Evolutionary conservation across 2,113 vertebrate species (phyloP).

Genomic region (Nothoprocta perdicaria): DNA sequence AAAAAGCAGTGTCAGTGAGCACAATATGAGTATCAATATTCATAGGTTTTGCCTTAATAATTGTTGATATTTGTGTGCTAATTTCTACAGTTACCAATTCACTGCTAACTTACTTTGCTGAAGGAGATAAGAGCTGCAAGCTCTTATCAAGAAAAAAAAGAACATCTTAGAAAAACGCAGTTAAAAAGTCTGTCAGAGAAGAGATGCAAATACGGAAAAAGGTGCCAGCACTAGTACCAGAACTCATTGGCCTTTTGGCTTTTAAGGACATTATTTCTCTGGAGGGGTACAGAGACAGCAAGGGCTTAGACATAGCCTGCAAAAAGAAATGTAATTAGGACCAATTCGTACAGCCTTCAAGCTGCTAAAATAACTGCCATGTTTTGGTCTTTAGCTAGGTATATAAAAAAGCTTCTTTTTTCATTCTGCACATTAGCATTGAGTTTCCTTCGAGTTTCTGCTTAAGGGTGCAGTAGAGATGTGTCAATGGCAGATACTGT

Average conservation of each 20-base stretch:
- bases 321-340: background rate
- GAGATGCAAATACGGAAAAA: background rate
- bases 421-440: background rate
- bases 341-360: background rate
- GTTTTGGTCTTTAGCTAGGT: background rate
- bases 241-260: background rate
- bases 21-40: background rate
- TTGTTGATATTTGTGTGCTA: background rate
- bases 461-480: background rate
- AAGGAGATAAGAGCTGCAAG: background rate
- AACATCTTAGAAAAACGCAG: background rate
- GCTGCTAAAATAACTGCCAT: background rate
- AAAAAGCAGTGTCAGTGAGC: background rate
- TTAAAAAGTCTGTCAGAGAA: background rate
- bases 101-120: background rate
- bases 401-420: background rate
- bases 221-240: background rate
- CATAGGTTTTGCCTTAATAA: background rate
- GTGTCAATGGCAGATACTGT: background rate
- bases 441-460: background rate
- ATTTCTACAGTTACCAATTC: background rate
- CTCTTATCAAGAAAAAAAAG: background rate
- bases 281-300: background rate
- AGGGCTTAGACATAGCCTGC: background rate
- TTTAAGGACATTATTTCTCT: background rate